A percentile compares a stretch with the other conserved stretches of the same genome.
Conservation (phyloP, 2,888 invertebrate genomes). For the Theretra japonica region DNA sequence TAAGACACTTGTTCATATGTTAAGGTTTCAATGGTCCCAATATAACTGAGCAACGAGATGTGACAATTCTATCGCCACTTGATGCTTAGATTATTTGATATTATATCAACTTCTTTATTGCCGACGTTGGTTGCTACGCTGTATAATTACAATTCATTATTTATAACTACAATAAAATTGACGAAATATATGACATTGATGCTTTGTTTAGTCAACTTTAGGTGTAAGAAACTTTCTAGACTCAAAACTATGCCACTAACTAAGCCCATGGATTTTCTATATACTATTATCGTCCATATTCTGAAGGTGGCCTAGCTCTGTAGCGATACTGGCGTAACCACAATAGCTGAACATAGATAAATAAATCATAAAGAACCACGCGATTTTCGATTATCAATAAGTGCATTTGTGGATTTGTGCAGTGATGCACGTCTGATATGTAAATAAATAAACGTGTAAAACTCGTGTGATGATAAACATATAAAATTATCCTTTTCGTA, state of each 20-base stretch:
- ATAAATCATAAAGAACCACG: not conserved
- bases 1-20: conserved; percentile 17
- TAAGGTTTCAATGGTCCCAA: not conserved
- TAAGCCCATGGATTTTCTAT: too few relatives aligned
- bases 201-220: too few relatives aligned
- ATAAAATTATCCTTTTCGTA: too few relatives aligned
- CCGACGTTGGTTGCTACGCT: not conserved
- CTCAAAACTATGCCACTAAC: too few relatives aligned
- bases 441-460: too few relatives aligned
- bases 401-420: not conserved
- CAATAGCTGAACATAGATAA: not conserved
- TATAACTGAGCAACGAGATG: conserved; percentile 3
- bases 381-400: not conserved
- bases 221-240: too few relatives aligned
- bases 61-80: not conserved
- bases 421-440: not conserved
- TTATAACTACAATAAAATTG: too few relatives aligned
- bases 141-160: not conserved
- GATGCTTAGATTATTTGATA: conserved; percentile 19
- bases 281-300: too few relatives aligned
- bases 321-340: too few relatives aligned
- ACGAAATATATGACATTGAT: too few relatives aligned
- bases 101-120: not conserved
- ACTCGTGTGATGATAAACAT: too few relatives aligned
- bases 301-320: too few relatives aligned